Conservation (phyloP, 2,888 invertebrate species). For the Trachelus troglodyta region DNA sequence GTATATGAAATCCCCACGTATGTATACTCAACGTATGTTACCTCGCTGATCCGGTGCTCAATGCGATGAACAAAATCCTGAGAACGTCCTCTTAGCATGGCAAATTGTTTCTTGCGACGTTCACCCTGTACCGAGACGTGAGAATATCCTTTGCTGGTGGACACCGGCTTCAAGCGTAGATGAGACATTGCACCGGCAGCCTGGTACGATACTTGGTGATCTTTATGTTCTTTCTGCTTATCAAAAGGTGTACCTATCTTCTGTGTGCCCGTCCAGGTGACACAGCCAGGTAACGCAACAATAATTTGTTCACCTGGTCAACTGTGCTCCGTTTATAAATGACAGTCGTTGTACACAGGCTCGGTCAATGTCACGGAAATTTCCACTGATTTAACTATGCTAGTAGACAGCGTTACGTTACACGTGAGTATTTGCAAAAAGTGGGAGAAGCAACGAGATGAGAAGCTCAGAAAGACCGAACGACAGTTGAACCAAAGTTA, state of each 20-base stretch:
- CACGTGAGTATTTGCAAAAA: not conserved
- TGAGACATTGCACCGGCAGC: conserved; percentile 26
- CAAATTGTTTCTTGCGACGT: conserved; percentile 49
- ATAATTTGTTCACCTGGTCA: not conserved
- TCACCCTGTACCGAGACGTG: conserved; percentile 46
- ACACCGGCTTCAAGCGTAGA: conserved; percentile 16
- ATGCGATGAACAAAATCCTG: conserved; percentile 41
- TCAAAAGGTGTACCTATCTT: not conserved
- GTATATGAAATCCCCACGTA: not conserved
- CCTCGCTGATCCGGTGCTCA: conserved; percentile 60
- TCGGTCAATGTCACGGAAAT: not conserved
- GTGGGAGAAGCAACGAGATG: not conserved
- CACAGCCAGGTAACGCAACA: not conserved
- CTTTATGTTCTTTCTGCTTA: not conserved
- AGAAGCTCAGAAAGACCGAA: not conserved
- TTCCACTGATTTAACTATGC: not conserved
- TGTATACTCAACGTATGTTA: conserved; percentile 31
- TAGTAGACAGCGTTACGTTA: not conserved
- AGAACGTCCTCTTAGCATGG: conserved; percentile 46
- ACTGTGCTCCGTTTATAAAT: not conserved
- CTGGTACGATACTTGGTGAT: not conserved
- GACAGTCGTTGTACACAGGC: not conserved
- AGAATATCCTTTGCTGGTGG: conserved; percentile 23
- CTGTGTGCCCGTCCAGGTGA: not conserved
- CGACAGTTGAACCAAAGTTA: not conserved